A percentile compares a stretch with the other conserved stretches of the same genome.
These are phyloP conservation scores for Rotaria macrura DNA, from an alignment of 2,888 invertebrate genomes.

Conservation along the genomic window DNA sequence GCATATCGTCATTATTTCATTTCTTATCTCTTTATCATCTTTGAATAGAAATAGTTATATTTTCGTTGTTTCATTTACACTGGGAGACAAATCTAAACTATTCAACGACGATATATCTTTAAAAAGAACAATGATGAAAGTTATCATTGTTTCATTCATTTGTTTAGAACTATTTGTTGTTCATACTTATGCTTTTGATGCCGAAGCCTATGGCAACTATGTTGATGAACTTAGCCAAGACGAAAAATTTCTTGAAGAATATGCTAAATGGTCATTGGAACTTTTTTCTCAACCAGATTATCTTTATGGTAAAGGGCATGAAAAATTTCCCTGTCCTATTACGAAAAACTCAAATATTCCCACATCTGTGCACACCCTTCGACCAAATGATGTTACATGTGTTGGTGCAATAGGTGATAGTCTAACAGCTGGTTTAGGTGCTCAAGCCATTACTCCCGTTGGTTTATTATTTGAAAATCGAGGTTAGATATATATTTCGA, in stretches of 20 bases:
- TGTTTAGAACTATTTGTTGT: neutral
- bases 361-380: conserved; percentile 39
- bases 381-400: conserved; percentile 39
- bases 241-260: conserved; percentile 15
- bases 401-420: conserved; percentile 43
- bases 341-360: neutral
- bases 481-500: conserved; percentile 33
- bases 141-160: neutral
- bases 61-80: neutral
- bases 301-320: neutral
- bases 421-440: conserved; percentile 41
- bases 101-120: neutral
- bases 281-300: conserved; percentile 3
- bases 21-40: neutral
- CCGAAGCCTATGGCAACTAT: neutral
- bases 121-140: neutral
- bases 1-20: neutral
- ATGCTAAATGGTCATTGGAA: neutral
- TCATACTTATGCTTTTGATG: neutral
- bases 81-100: neutral
- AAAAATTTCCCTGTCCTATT: neutral
- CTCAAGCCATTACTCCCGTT: conserved; percentile 39
- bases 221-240: neutral
- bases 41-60: neutral
- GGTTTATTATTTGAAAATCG: conserved; percentile 39